Evolutionary conservation across 2,797 vertebrate genomes (phyloP), one percentile per base, ranked within the genome.

Genomic region (Streptopelia turtur): DNA sequence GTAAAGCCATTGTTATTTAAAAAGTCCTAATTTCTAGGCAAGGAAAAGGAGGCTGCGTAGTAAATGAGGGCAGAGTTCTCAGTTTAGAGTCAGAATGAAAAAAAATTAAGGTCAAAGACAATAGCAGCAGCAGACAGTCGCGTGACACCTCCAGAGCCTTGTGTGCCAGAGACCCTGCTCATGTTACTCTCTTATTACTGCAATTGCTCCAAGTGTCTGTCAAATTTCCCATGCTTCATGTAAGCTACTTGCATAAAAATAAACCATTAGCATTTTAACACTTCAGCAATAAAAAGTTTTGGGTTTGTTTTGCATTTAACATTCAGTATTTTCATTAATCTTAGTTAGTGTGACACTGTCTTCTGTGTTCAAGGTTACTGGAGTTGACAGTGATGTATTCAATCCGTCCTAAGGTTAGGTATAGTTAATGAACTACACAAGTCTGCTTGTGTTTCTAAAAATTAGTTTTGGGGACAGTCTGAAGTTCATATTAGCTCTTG

Each of bases 181-280:
- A 24, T 30, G 56, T 74, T 84, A 59, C 74, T 61, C 43, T 49
- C 69, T 93, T 94, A 57, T 96, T 94, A 95, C 60, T 79, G 63
- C 87, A 93, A 93, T 97, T 94, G 72, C 74, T 93, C 63, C 22
- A 88, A 94, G 70, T 79, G 89, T 93, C 96, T 52, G 21, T 97
- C 94, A 96, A 79, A 80, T 83, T 45, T 88, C 63, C 45, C n/a
- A 52, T 68, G 79, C 79, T 90, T 87, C 30, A n/a, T 84, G 28
- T 14, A 53, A 84, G 13, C 43, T 82, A 57, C 74, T 87, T 89
- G 56, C 84, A 66, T 78, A 79, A 94, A 96, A 93, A 89, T 60
- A 95, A 93, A 66, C 52, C 59, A 63, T 90, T 88, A 83, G 13
- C 47, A 53, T 89, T 95, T 95, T 82, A 79, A 91, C 47, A 90